These are phyloP conservation scores for Euzetes globulus DNA, from an alignment of 2,888 invertebrate genomes.

Conservation along the genomic window DNA sequence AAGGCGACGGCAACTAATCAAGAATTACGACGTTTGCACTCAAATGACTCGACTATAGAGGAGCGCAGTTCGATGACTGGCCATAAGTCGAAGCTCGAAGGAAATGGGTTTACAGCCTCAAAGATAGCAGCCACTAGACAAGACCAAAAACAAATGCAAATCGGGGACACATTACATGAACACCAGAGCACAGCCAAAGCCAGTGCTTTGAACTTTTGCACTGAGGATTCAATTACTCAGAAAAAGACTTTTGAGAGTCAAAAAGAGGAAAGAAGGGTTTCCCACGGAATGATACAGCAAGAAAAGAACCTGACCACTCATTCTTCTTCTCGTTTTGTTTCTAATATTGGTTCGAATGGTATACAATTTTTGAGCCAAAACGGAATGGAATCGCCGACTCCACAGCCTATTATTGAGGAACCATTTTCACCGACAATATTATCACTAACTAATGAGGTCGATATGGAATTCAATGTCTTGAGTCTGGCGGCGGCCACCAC, in stretches of 20 bases:
- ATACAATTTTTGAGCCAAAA: background rate
- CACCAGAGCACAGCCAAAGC: slow-evolving; percentile 77
- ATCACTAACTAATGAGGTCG: slow-evolving; percentile 35
- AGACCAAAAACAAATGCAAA: slow-evolving; percentile 59
- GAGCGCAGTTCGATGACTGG: slow-evolving; percentile 66
- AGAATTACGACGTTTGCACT: slow-evolving; percentile 65
- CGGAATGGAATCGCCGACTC: background rate
- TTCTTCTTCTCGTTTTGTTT: slow-evolving; percentile 34
- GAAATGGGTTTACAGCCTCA: slow-evolving; percentile 76
- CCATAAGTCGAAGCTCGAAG: slow-evolving; percentile 66
- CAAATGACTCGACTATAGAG: slow-evolving; percentile 69
- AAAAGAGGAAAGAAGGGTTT: slow-evolving; percentile 30
- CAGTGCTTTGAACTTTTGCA: slow-evolving; percentile 72
- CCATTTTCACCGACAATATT: slow-evolving; percentile 33
- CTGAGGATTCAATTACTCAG: slow-evolving; percentile 76
- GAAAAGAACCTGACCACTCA: slow-evolving; percentile 38
- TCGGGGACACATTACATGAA: slow-evolving; percentile 74
- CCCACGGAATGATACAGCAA: slow-evolving; percentile 39
- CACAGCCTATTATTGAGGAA: slow-evolving; percentile 16
- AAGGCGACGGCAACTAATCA: slow-evolving; percentile 61
- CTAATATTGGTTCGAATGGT: slow-evolving; percentile 27
- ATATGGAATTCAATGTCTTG: slow-evolving; percentile 38
- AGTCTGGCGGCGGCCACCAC: slow-evolving; percentile 42
- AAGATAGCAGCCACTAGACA: slow-evolving; percentile 73
- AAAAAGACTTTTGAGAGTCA: slow-evolving; percentile 49